A percentile compares a stretch with the other conserved stretches of the same genome.
phyloP scores from a whole-genome alignment of 37 sponge, comb jelly and placozoan genomes.

The Mnemiopsis leidyi region DNA sequence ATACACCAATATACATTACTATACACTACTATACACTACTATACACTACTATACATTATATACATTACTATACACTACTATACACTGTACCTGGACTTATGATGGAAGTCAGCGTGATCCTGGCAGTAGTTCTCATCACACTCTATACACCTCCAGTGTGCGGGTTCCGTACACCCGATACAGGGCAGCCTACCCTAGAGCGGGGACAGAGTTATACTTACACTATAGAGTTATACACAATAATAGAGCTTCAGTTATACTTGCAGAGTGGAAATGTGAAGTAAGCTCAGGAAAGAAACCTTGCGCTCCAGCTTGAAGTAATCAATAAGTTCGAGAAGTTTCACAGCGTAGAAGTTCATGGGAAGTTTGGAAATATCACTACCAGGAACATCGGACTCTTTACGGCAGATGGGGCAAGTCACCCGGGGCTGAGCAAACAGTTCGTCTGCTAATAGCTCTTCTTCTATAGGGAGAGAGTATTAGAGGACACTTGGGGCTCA shows the following conservation, averaged over 20 bases:
- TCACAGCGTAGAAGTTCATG: conserved; percentile 61
- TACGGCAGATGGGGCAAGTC: conserved; percentile 43
- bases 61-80: no score
- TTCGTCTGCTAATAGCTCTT: background rate
- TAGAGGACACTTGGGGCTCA: no score
- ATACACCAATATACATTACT: no score
- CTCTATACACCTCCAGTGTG: conserved; percentile 58
- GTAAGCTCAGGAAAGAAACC: no score
- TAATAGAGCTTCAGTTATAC: no score
- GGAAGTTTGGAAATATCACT: conserved; percentile 23
- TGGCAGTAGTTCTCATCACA: conserved; percentile 65
- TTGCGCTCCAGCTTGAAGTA: conserved; percentile 58
- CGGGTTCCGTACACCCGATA: conserved; percentile 51
- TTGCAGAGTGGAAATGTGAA: no score
- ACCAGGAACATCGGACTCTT: conserved; percentile 5
- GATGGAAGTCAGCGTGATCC: conserved; percentile 58
- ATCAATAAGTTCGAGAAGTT: conserved; percentile 64
- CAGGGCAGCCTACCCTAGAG: conserved; percentile 15
- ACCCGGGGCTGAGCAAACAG: background rate
- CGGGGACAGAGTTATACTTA: no score
- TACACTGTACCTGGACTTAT: conserved; percentile 49
- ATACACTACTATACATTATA: no score
- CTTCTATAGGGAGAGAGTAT: background rate
- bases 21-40: no score
- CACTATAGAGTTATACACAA: no score